phyloP scores from a whole-genome alignment of 2,113 vertebrate genomes.

The Struthio camelus region DNA sequence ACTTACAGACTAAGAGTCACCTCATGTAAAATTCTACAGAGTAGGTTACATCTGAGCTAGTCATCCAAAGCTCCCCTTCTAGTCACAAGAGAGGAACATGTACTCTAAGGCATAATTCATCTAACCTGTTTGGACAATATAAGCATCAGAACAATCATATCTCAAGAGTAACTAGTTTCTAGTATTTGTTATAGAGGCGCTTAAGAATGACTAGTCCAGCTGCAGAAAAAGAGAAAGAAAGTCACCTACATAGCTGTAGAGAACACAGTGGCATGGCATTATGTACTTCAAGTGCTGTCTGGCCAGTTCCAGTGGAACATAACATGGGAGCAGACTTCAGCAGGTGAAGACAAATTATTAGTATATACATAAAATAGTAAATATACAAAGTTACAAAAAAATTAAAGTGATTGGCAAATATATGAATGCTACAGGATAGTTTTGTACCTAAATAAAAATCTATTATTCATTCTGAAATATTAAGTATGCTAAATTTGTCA shows the following conservation, averaged over 20 bases:
- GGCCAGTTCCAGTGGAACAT: background rate
- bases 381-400: background rate
- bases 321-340: background rate
- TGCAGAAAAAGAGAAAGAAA: background rate
- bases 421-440: background rate
- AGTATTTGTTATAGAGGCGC: background rate
- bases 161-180: background rate
- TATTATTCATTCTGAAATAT: background rate
- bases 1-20: background rate
- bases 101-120: background rate
- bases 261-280: background rate
- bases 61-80: background rate
- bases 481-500: background rate
- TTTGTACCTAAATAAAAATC: background rate
- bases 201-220: background rate
- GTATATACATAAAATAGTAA: background rate
- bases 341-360: background rate
- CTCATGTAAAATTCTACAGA: background rate
- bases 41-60: background rate
- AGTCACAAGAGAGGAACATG: background rate
- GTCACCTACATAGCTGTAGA: background rate
- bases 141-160: background rate
- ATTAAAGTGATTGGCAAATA: background rate
- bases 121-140: rapidly evolving
- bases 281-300: background rate